Percentiles rank a stretch among this genome's conserved stretches.
phyloP scores from a whole-genome alignment of 2,113 vertebrate species.

The Dunckerocampus dactyliophorus region DNA sequence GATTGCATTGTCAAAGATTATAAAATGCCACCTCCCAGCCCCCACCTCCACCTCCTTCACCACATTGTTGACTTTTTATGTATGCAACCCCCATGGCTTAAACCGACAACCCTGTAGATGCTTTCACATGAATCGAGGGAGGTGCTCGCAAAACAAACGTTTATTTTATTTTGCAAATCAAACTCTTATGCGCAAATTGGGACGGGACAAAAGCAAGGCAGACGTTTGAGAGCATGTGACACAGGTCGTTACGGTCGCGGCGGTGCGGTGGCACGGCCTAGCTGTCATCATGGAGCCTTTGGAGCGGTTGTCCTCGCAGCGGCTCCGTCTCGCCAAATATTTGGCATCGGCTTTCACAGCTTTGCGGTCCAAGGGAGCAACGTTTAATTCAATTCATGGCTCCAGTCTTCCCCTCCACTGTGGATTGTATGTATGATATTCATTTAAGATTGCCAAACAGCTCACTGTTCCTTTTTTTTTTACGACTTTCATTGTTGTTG shows the following conservation, averaged over 20 bases:
- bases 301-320: constrained; percentile 34
- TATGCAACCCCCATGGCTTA: no score
- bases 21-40: no score
- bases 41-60: no score
- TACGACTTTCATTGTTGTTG: constrained; percentile 17
- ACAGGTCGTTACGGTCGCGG: constrained; percentile 27
- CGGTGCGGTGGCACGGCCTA: constrained; percentile 44
- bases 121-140: no score
- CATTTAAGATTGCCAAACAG: not conserved
- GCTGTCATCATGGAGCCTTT: constrained; percentile 42
- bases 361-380: constrained; percentile 46
- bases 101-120: no score
- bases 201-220: constrained; percentile 15
- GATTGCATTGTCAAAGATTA: no score
- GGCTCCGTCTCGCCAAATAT: constrained; percentile 50
- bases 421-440: not conserved
- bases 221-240: constrained; percentile 42
- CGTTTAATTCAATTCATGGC: constrained; percentile 51
- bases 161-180: constrained; percentile 47
- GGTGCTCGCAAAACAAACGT: no score
- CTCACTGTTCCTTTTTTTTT: no score
- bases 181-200: constrained; percentile 50
- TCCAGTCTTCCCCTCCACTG: constrained; percentile 40
- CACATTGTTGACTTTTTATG: no score
- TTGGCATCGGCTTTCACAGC: constrained; percentile 48